phyloP scores from a whole-genome alignment of 53 echinoderm and acorn worm genomes.

The Patiria pectinifera region DNA sequence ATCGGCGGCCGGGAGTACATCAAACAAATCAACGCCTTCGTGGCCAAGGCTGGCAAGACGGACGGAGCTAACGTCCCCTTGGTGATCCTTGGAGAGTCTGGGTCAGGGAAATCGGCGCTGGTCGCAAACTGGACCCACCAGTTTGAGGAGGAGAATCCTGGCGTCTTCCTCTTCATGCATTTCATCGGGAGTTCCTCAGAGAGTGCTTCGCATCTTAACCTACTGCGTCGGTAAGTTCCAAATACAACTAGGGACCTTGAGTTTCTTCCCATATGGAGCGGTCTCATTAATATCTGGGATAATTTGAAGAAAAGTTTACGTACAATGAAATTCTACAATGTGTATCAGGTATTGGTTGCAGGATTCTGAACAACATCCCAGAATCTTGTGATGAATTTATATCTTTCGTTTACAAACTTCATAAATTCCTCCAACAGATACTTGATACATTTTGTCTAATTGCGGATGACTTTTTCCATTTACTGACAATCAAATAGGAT shows the following conservation, averaged over 20 bases:
- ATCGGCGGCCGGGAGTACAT: slow-evolving; percentile 86
- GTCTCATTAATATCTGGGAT: no score
- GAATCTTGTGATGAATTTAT: no score
- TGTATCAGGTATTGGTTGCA: no score
- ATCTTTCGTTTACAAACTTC: no score
- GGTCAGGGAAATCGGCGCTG: slow-evolving; percentile 89
- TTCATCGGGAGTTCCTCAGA: slow-evolving; percentile 92
- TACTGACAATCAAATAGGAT: no score
- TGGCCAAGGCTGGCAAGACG: neutral
- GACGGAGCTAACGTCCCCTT: slow-evolving; percentile 58
- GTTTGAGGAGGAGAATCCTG: slow-evolving; percentile 79
- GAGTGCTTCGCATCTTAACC: slow-evolving; percentile 84
- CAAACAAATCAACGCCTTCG: slow-evolving; percentile 71
- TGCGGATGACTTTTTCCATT: no score
- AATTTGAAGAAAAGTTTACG: no score
- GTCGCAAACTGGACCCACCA: slow-evolving; percentile 88
- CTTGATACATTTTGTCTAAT: no score
- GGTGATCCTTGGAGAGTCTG: slow-evolving; percentile 86
- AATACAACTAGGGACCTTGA: neutral
- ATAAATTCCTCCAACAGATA: no score
- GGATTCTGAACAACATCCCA: no score
- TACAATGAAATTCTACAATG: no score
- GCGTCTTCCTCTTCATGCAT: slow-evolving; percentile 83
- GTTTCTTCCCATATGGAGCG: no score
- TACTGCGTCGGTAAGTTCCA: slow-evolving; percentile 77